Percentiles rank a stretch among this genome's conserved stretches.
Conservation (phyloP, 1,140 invertebrate genomes). For the Lucilia cuprina region DNA sequence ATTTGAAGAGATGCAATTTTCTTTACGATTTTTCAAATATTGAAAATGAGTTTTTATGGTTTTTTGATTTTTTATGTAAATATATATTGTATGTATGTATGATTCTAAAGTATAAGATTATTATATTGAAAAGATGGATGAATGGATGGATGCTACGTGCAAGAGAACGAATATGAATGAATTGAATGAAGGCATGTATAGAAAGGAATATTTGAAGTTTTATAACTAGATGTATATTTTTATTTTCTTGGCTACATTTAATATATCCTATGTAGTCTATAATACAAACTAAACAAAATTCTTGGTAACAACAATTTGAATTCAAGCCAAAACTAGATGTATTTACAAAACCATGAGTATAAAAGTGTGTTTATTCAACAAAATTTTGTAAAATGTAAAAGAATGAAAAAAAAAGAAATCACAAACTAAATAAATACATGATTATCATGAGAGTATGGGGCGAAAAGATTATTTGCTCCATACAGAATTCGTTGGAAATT, state of each 20-base stretch:
- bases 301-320: conserved; percentile 15
- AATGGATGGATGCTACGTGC: too few species aligned
- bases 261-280: too few species aligned
- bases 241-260: background rate
- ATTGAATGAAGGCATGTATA: background rate
- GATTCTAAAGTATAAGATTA: background rate
- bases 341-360: background rate
- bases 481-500: background rate
- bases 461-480: background rate
- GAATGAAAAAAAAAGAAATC: background rate
- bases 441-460: background rate
- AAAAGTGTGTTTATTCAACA: background rate
- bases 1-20: background rate
- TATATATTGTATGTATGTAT: background rate
- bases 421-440: background rate
- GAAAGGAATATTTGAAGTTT: background rate
- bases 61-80: background rate
- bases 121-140: background rate
- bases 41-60: conserved; percentile 6
- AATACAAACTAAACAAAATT: background rate
- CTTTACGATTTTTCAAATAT: conserved; percentile 11
- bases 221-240: background rate
- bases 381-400: background rate
- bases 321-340: conserved; percentile 5
- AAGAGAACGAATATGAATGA: too few species aligned